Percentiles rank a stretch among this genome's conserved stretches.
phyloP scores from a whole-genome alignment of 2,113 vertebrate species.

The Speoplatyrhinus poulsoni region DNA sequence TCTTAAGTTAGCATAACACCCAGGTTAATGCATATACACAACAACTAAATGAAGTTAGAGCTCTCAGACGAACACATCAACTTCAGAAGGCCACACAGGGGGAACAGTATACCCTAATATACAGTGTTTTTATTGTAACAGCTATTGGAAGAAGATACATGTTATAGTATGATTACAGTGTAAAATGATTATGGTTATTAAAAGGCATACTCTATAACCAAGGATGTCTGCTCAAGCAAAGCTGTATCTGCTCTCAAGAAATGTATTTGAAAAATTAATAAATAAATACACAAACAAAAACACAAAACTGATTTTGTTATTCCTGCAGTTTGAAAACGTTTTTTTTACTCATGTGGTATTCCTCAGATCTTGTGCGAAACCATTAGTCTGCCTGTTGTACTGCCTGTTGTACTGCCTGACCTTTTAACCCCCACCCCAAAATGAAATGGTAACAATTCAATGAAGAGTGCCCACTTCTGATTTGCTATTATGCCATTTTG shows the following conservation, averaged over 20 bases:
- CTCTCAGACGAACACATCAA: constrained; percentile 45
- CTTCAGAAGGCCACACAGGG: constrained; percentile 31
- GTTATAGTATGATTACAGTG: no score
- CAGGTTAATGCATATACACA: constrained; percentile 42
- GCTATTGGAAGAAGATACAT: no score
- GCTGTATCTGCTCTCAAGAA: no score
- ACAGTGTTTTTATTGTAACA: no score
- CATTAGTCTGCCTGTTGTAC: constrained; percentile 13
- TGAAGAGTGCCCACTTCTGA: constrained; percentile 26
- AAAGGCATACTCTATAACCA: no score
- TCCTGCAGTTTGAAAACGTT: background rate
- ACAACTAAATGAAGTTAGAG: constrained; percentile 48
- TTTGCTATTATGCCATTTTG: constrained; percentile 52
- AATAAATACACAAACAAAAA: no score
- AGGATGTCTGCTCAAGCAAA: no score
- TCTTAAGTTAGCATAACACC: constrained; percentile 55
- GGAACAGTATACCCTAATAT: constrained; percentile 8
- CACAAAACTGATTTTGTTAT: background rate
- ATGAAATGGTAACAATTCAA: constrained; percentile 32
- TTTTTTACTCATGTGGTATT: background rate
- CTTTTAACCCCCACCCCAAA: constrained; percentile 27
- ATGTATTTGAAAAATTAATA: no score
- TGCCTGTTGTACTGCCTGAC: constrained; percentile 26
- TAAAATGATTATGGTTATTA: no score
- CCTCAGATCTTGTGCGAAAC: background rate